phyloP scores from a whole-genome alignment of 2,113 vertebrate genomes.

The Rhinogobius similis region DNA sequence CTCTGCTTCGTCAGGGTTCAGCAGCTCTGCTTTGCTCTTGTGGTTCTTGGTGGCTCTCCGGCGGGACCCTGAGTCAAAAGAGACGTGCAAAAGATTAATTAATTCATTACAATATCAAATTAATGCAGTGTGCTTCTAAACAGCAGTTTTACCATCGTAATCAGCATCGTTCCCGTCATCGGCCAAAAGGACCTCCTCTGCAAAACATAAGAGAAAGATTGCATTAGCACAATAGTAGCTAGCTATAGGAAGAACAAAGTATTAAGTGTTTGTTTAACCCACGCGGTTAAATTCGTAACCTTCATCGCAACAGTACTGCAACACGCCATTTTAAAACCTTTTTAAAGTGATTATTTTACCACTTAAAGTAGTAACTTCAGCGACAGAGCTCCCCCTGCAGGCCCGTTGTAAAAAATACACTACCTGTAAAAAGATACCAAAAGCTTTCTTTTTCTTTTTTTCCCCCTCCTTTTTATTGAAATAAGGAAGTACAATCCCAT shows the following conservation, averaged over 20 bases:
- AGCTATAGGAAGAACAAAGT: neutral
- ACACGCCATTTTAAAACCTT: no score
- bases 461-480: no score
- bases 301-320: no score
- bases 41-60: slow-evolving; percentile 91
- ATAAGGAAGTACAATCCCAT: no score
- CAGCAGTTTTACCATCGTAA: slow-evolving; percentile 84
- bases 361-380: no score
- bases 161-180: slow-evolving; percentile 89
- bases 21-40: slow-evolving; percentile 85
- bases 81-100: neutral
- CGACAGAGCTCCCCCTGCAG: no score
- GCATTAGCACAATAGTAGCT: neutral
- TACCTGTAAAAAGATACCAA: no score
- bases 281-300: no score
- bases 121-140: neutral
- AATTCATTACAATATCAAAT: neutral
- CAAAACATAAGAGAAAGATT: slow-evolving; percentile 41
- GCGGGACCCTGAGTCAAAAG: slow-evolving; percentile 71
- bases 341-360: no score
- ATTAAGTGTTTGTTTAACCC: neutral
- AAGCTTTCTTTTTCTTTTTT: no score
- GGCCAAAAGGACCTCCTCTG: slow-evolving; percentile 92
- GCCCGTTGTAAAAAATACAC: no score
- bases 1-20: slow-evolving; percentile 89